These are phyloP conservation scores for Arion vulgaris DNA, from an alignment of 1,140 invertebrate species.

Conservation along the genomic window DNA sequence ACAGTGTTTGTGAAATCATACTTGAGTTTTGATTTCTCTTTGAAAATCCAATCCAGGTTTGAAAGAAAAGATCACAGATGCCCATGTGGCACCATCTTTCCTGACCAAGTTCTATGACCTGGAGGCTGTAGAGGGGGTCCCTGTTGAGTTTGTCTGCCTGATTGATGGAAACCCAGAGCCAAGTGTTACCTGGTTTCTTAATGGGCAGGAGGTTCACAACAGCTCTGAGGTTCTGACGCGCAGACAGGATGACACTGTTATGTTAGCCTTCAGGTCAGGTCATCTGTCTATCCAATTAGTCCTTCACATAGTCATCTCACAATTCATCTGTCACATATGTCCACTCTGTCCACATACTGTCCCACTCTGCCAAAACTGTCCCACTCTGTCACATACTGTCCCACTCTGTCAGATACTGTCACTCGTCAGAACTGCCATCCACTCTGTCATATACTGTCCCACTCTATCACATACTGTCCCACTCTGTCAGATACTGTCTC, in stretches of 20 bases:
- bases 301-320: not conserved
- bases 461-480: no score
- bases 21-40: no score
- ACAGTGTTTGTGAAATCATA: no score
- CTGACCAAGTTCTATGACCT: slow-evolving; percentile 65
- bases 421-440: no score
- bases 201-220: slow-evolving; percentile 57
- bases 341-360: no score
- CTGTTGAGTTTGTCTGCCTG: slow-evolving; percentile 62
- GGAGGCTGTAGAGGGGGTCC: slow-evolving; percentile 59
- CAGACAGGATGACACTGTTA: slow-evolving; percentile 55
- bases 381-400: no score
- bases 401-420: no score
- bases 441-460: no score
- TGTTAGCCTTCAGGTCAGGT: slow-evolving; percentile 60
- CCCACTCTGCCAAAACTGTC: no score
- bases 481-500: no score
- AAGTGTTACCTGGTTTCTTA: slow-evolving; percentile 59
- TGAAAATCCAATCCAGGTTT: slow-evolving; percentile 17
- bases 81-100: slow-evolving; percentile 61
- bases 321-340: no score
- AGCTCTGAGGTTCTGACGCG: slow-evolving; percentile 51
- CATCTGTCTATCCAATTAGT: not conserved
- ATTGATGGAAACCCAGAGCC: slow-evolving; percentile 62
- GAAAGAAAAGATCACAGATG: slow-evolving; percentile 52